A percentile compares a stretch with the other conserved stretches of the same genome.
These are phyloP conservation scores for Chymomyza amoena DNA, from an alignment of 2,888 invertebrate species.

Conservation along the genomic window DNA sequence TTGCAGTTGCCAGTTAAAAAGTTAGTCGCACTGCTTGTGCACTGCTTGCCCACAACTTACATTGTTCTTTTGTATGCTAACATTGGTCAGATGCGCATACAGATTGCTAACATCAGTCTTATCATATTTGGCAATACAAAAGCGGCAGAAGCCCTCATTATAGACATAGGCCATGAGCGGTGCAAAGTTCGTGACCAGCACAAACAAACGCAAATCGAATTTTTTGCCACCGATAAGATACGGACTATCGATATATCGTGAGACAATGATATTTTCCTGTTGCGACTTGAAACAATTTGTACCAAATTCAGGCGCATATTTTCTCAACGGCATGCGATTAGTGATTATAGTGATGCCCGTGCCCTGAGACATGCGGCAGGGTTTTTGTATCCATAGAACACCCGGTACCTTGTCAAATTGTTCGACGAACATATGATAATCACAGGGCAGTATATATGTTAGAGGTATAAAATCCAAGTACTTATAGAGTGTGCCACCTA, in stretches of 20 bases:
- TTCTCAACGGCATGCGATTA: conserved; percentile 94
- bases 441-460: conserved; percentile 94
- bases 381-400: conserved; percentile 99
- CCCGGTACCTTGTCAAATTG: conserved; percentile 96
- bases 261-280: conserved; percentile 95
- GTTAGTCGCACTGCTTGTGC: not conserved
- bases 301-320: conserved; percentile 90
- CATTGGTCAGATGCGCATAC: conserved; percentile 97
- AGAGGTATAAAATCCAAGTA: conserved; percentile 95
- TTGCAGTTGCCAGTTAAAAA: not conserved
- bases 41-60: conserved; percentile 44
- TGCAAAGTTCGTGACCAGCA: conserved; percentile 94
- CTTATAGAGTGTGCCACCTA: conserved; percentile 86
- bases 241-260: conserved; percentile 93
- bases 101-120: conserved; percentile 93
- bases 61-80: conserved; percentile 98
- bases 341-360: conserved; percentile 98
- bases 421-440: conserved; percentile 98
- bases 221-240: conserved; percentile 96
- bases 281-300: conserved; percentile 86
- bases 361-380: conserved; percentile 95
- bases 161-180: conserved; percentile 96
- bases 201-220: conserved; percentile 95
- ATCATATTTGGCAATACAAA: conserved; percentile 97
- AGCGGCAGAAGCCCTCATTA: conserved; percentile 95